Evolutionary conservation across 35 echinoderm and acorn worm species (phyloP).

Genomic region (Anneissia japonica): DNA sequence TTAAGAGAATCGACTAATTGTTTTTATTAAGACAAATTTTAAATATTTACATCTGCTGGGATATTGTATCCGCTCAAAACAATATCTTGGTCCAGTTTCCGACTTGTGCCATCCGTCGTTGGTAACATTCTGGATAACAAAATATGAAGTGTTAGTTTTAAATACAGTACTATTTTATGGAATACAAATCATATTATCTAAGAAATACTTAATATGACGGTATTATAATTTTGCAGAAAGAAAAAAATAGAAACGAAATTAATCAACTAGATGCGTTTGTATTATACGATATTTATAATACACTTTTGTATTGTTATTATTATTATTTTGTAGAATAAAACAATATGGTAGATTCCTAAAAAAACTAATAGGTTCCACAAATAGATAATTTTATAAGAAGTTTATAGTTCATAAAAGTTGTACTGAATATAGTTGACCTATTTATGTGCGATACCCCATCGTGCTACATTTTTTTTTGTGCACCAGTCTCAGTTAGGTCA

Average conservation of each 20-base stretch:
- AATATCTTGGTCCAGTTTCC: conserved; percentile 60
- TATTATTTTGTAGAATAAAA: no score
- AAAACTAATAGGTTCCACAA: no score
- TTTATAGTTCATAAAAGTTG: no score
- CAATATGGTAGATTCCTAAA: no score
- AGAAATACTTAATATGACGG: no score
- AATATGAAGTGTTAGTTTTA: background rate
- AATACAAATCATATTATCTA: no score
- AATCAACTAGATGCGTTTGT: no score
- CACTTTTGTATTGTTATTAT: no score
- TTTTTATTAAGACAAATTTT: background rate
- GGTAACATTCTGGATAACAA: conserved; percentile 55
- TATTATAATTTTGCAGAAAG: no score
- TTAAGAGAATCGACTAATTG: background rate
- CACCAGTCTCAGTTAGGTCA: background rate
- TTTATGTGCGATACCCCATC: background rate
- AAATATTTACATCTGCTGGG: conserved; percentile 75
- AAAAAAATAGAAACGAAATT: no score
- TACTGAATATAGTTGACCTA: background rate
- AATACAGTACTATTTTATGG: background rate
- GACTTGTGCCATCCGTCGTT: conserved; percentile 77
- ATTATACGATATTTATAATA: no score
- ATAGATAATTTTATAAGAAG: no score
- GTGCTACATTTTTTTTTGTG: background rate
- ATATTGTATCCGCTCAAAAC: conserved; percentile 69